Evolutionary conservation across 1,140 invertebrate genomes (phyloP), one percentile per base, ranked within the genome.

Genomic region (Drosophila kanapiae): DNA sequence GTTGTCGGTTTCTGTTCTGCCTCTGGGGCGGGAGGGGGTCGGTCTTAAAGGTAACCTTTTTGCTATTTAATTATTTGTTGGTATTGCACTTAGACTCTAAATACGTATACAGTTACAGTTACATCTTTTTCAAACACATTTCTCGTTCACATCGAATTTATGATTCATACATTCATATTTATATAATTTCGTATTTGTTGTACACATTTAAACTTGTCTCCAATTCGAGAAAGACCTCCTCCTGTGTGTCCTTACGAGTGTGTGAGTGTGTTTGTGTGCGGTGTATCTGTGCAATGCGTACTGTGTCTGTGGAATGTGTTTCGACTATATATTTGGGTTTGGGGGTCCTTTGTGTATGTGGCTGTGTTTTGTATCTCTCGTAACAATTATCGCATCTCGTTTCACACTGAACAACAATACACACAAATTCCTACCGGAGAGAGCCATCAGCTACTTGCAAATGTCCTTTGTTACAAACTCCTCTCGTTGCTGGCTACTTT

Each of bases 81-180:
- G 43, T 74, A 90, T 90, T 90, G 85, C 85, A 90, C 85, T 90
- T 90, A 90, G 68, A 64, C 54, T 82, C 85, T 90, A 90, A 90
- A 90, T 90, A 90, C 85, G 85, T 90, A 90, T 90, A 90, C 85
- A 75, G 79, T 86, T 72, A 72, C 69, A 68, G 63, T 77, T 88
- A 83, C 77, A 88, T 69, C 38, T 80, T 84, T 53, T 53, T 75
- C 72, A 71, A 88, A 88, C 74, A 82, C 74, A 83, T 42, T 81
- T 74, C 18, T 37, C 37, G 27, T 60, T 68, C 61, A 80, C 78
- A 81, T 78, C 59, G 59, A 80, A 77, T 69, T 68, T 68, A 80
- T 70, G 57, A 49, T 64, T 45, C 61, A 33, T 72, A 45, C 53
- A 64, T 63, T 6, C 7, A 31, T 3, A n/a, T n/a, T n/a, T n/a